These are phyloP conservation scores for Oncorhynchus nerka DNA, from an alignment of 2,113 vertebrate species.

Conservation along the genomic window DNA sequence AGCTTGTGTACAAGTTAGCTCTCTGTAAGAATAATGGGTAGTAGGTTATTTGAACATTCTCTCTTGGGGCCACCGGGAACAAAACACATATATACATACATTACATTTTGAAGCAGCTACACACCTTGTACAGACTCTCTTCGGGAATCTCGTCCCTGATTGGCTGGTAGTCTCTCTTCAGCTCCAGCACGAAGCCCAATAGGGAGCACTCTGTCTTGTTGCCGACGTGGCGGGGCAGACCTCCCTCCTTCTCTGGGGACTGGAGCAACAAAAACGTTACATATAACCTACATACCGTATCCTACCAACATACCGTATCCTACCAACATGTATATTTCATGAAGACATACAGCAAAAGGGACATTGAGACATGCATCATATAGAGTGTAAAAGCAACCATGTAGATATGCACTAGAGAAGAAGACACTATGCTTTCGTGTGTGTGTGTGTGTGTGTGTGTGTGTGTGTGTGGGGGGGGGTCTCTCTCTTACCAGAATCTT, in stretches of 20 bases:
- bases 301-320: no score
- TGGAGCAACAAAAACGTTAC: conserved; percentile 41
- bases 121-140: conserved; percentile 88
- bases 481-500: conserved; percentile 88
- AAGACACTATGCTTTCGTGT: background rate
- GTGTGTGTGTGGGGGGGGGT: background rate
- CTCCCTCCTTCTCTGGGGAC: conserved; percentile 94
- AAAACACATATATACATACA: no score
- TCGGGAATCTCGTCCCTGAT: conserved; percentile 90
- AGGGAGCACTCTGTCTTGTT: conserved; percentile 96
- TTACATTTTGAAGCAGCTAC: no score
- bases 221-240: conserved; percentile 91
- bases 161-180: conserved; percentile 92
- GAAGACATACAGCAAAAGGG: no score
- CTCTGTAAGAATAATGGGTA: no score
- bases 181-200: conserved; percentile 86
- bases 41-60: no score
- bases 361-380: no score
- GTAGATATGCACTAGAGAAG: background rate
- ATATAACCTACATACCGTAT: background rate
- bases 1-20: no score
- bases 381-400: no score
- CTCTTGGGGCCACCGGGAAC: no score
- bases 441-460: background rate
- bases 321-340: background rate